Base-by-base conservation (phyloP, 2,888 invertebrate species). In the Eucera pruinosa region DNA sequence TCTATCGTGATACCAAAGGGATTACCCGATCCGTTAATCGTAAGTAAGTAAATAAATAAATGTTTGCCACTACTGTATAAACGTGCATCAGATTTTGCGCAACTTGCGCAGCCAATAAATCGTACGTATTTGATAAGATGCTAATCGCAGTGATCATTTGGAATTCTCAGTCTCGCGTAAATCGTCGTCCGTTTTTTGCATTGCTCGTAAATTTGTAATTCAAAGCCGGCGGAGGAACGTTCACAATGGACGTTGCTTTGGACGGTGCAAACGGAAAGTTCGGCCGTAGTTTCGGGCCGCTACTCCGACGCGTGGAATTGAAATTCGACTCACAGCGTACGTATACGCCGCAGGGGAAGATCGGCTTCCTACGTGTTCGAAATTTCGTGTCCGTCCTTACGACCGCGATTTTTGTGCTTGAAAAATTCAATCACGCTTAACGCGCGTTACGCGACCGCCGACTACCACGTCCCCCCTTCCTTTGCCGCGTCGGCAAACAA, bases 321-420 rank as follows among this genome's bases (percentile, higher is more conserved):
- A 54, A 60, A 68, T 72, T 72, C 72, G 36, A 64, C 58, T 77
- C 78, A 67, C 67, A 48, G 30, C 13, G 36, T 25, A 11, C 25
- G 27, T 52, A 11, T 30, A 30, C 30, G 30, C 6, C 6, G 2
- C 30, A 6, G n/a, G n/a, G n/a, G n/a, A n/a, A n/a, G n/a, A n/a
- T n/a, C n/a, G n/a, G n/a, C n/a, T n/a, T n/a, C n/a, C n/a, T n/a
- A n/a, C n/a, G 55, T 54, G 65, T 11, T 20, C 3, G 47, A 41
- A n/a, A 52, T 27, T n/a, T 57, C 47, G 27, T 30, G n/a, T 27
- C 48, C 15, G 30, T 18, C 33, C n/a, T 13, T 30, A 20, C 61
- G 54, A 61, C n/a, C n/a, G n/a, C 23, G 30, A 48, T 50, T 70
- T 57, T 57, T 41, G 23, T 2, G n/a, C 27, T 7, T 48, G 2